Base-by-base conservation (phyloP, 2,113 vertebrate species). In the Proterorhinus semilunaris region DNA sequence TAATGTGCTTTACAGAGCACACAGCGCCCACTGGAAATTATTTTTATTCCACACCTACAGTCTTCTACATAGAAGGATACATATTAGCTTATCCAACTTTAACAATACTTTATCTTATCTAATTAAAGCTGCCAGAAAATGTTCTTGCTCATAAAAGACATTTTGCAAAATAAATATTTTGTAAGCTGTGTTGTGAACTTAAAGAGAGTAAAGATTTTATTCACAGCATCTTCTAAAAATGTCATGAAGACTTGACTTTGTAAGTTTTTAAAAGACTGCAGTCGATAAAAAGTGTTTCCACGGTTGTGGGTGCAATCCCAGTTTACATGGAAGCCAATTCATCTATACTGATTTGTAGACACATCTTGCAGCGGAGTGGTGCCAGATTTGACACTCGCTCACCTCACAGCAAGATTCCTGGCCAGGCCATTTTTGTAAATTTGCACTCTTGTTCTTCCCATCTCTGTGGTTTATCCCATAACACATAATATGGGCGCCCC, bases 11-110 rank as follows among this genome's bases (percentile, higher is more conserved):
- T n/a, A n/a, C 15, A 61, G 12, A 8, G 16, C 12, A 58, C 36
- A n/a, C 44, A 5, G 8, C 57, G 13, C 57, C 36, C 42, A 45
- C 36, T 16, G 58, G 58, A 61, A n/a, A 44, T 45, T 16, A 45
- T 44, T 61, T 61, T 16, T 45, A 61, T 61, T n/a, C 58, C 13
- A 61, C 58, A 45, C 58, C 36, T 61, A 44, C 42, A 16, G 42
- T 9, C 58, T 43, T n/a, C 58, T 16, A 15, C 27, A 36, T 1
- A 42, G 42, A 1, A 15, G 13, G 1, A 1, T 61, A 42, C 7
- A 61, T 15, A 9, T n/a, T 16, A 27, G 17, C 17, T 3, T 15
- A 15, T 59, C 36, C 36, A 15, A 8, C 57, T 59, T n/a, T 44
- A 8, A n/a, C 11, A 8, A n/a, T 54, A 17, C 52, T 27, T 53